Percentiles rank a stretch among this genome's conserved stretches.
These are phyloP conservation scores for mouse (Mus musculus) DNA, from an alignment of 2,113 vertebrate species.

Conservation along the genomic window GRCm39 chr9:42376001-42376500, in stretches of 20 bases:
- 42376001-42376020: neutral
- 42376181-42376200: conserved; percentile 47
- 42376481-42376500: too few species aligned
- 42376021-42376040: neutral
- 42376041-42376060: neutral
- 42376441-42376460: too few species aligned
- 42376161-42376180: neutral
- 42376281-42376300: neutral
- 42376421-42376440: neutral
- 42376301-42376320: neutral
- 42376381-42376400: neutral
- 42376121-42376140: neutral
- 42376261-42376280: neutral
- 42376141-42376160: conserved; percentile 12
- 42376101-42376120: neutral
- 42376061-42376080: neutral
- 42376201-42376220: neutral
- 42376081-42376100: neutral
- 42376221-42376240: conserved; percentile 19
- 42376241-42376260: neutral
- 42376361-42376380: neutral
- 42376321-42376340: neutral
- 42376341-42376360: neutral
- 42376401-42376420: too few species aligned
- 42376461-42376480: too few species aligned